A percentile compares a stretch with the other conserved stretches of the same genome.
These are phyloP conservation scores for Homarus gammarus DNA, from an alignment of 2,888 invertebrate species.

Conservation along the genomic window DNA sequence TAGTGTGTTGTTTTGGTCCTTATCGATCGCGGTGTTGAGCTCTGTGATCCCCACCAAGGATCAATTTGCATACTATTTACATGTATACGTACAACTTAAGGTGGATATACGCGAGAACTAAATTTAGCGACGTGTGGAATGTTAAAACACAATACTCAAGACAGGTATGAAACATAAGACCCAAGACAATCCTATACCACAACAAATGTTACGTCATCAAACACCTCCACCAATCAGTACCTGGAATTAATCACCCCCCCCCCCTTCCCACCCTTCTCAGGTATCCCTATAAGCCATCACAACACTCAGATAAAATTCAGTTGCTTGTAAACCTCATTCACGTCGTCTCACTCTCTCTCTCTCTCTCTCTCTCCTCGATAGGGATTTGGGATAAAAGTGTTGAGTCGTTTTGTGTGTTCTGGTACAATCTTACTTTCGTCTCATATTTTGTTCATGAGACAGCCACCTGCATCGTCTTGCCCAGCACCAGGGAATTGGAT, in stretches of 20 bases:
- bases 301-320: background rate
- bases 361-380: background rate
- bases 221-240: background rate
- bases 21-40: background rate
- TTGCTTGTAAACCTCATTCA: background rate
- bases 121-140: background rate
- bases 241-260: no score
- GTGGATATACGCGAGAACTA: conserved; percentile 27
- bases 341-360: background rate
- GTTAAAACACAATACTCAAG: background rate
- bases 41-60: conserved; percentile 16
- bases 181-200: no score
- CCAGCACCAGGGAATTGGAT: no score
- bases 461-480: background rate
- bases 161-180: no score
- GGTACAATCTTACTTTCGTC: background rate
- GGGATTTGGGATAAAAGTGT: background rate
- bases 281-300: background rate
- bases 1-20: background rate
- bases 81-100: conserved; percentile 42
- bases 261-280: no score
- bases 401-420: background rate
- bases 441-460: background rate
- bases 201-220: no score
- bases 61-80: conserved; percentile 51